Evolutionary conservation across 2,113 vertebrate genomes (phyloP).

Genomic region (Gnathonemus echidnorhynchus): DNA sequence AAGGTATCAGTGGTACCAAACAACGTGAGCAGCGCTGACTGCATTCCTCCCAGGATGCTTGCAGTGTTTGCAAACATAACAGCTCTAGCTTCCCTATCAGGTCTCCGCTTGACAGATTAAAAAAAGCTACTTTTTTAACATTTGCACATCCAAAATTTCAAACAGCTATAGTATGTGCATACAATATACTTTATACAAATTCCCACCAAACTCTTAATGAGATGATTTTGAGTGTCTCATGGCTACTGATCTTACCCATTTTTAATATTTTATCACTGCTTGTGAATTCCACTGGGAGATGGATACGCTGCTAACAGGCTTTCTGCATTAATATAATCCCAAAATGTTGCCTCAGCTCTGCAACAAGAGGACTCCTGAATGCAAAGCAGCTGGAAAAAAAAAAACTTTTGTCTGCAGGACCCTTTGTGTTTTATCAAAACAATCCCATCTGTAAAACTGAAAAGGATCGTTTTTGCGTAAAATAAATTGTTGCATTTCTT

Average conservation of each 20-base stretch:
- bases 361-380: conserved; percentile 1
- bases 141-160: not conserved
- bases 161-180: not conserved
- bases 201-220: not conserved
- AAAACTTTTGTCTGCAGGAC: not conserved
- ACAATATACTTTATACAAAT: not conserved
- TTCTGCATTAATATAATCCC: conserved; percentile 5
- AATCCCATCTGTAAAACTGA: not conserved
- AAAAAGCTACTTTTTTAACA: not conserved
- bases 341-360: not conserved
- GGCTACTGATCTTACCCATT: not conserved
- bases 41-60: not conserved
- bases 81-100: too few relatives aligned
- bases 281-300: not conserved
- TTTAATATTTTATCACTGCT: conserved; percentile 10
- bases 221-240: not conserved
- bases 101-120: not conserved
- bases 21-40: not conserved
- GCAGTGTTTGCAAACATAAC: not conserved
- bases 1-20: not conserved
- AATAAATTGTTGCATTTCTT: not conserved
- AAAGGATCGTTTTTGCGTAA: not conserved
- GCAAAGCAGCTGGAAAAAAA: not conserved
- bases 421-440: not conserved
- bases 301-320: conserved; percentile 1